Base-by-base conservation (phyloP, 2,888 invertebrate genomes). In the Crocallis elinguaria region DNA sequence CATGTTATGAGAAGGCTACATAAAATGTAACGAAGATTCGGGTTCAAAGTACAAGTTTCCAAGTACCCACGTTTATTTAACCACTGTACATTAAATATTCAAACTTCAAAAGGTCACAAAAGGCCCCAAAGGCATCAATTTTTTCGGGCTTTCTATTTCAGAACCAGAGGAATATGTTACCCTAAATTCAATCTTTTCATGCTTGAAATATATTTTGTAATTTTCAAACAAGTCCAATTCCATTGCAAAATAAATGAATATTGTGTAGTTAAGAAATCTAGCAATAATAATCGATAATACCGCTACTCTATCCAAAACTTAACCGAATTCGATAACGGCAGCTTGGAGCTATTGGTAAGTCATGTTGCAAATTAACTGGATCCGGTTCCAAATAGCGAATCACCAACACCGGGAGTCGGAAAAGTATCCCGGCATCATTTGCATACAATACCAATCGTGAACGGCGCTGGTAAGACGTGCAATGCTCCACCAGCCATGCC, bases 391-490 rank as follows among this genome's bases (percentile, higher is more conserved):
- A 49, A 53, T 38, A 38, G 35, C 23, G 27, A 46, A 43, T 29
- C 19, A 14, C n/a, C 12, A 21, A 49, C 54, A 30, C 30, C 27
- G 44, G 61, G 54, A 65, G 55, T 63, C 58, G 25, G 78, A 79
- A 84, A 86, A 85, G 80, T 79, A 70, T 77, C 78, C 75, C 21
- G 36, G 11, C 75, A 62, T 78, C 71, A 84, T 88, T 89, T 85
- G 83, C 88, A 88, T 88, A 88, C 86, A 89, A 87, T 88, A 83
- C 82, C 85, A 81, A 81, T 77, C 79, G 78, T 74, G 80, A 78
- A 78, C 71, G 73, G 75, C 72, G 65, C 61, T 62, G 58, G 69
- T 6, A 61, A 72, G 67, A 79, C 79, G 80, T 64, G 71, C 66
- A 35, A 66, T 57, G 62, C 68, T 19, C 29, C 16, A 32, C 16